A percentile compares a stretch with the other conserved stretches of the same genome.
phyloP scores from a whole-genome alignment of 2,113 vertebrate genomes.

The Pelodiscus sinensis region DNA sequence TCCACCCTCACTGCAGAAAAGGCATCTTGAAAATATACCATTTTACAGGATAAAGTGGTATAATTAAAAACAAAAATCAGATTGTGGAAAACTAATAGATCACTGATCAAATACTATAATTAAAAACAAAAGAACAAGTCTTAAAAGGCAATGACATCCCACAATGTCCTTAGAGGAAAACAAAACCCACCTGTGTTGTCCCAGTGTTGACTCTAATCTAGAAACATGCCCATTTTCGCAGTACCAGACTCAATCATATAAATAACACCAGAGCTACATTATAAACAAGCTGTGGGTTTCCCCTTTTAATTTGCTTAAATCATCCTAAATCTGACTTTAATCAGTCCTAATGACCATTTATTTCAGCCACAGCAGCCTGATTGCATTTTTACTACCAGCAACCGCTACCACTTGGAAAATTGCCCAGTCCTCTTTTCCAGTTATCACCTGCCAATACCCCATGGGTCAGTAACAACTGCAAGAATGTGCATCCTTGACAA shows the following conservation, averaged over 20 bases:
- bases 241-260: slow-evolving; percentile 42
- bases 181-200: slow-evolving; percentile 35
- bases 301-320: slow-evolving; percentile 67
- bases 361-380: slow-evolving; percentile 71
- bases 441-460: slow-evolving; percentile 69
- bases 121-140: neutral
- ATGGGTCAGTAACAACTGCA: slow-evolving; percentile 3
- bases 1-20: neutral
- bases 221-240: slow-evolving; percentile 43
- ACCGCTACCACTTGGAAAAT: slow-evolving; percentile 70
- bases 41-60: neutral
- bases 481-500: slow-evolving; percentile 17
- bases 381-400: slow-evolving; percentile 69
- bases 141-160: neutral
- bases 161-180: neutral
- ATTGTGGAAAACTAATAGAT: neutral
- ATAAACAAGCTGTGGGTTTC: slow-evolving; percentile 72
- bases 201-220: neutral
- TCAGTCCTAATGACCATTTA: slow-evolving; percentile 78
- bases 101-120: neutral
- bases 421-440: slow-evolving; percentile 61
- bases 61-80: neutral
- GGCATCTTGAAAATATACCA: neutral
- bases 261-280: slow-evolving; percentile 60
- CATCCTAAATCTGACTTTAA: slow-evolving; percentile 78